These are phyloP conservation scores for Drosophila setifemur DNA, from an alignment of 1,140 invertebrate species.

Conservation along the genomic window DNA sequence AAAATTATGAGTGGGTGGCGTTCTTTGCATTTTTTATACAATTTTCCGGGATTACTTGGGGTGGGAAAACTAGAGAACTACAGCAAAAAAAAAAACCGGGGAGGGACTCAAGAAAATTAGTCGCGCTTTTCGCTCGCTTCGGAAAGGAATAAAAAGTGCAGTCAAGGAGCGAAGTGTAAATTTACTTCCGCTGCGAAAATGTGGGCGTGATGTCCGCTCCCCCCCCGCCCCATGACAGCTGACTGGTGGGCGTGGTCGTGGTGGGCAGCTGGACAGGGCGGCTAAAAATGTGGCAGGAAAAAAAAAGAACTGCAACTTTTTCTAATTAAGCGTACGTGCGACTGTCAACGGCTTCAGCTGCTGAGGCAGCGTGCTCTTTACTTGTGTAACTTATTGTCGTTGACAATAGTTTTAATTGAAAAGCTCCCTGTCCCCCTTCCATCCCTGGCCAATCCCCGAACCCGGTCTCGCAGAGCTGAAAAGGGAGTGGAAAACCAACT, in stretches of 20 bases:
- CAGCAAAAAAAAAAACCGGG: not conserved
- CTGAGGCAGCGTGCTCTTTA: conserved; percentile 44
- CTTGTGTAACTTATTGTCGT: conserved; percentile 75
- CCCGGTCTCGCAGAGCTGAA: no score
- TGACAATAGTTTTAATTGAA: conserved; percentile 80
- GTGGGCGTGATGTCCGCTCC: conserved; percentile 46
- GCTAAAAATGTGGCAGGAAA: not conserved
- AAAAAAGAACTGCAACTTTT: conserved; percentile 54
- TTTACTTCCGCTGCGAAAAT: conserved; percentile 74
- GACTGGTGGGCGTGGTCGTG: conserved; percentile 6
- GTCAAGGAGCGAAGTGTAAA: conserved; percentile 67
- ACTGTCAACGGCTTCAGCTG: conserved; percentile 68
- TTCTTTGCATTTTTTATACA: conserved; percentile 55
- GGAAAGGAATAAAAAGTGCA: conserved; percentile 71
- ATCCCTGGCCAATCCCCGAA: no score
- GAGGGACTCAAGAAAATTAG: conserved; percentile 66
- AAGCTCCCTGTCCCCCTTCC: conserved; percentile 22
- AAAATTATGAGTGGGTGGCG: conserved; percentile 52
- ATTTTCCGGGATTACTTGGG: conserved; percentile 57
- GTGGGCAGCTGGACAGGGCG: conserved; percentile 38
- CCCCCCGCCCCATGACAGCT: conserved; percentile 48
- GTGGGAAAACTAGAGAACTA: not conserved
- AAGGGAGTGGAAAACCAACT: conserved; percentile 17
- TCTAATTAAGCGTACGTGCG: conserved; percentile 79
- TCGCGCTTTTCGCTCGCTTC: conserved; percentile 64